Conservation (phyloP, 2,888 invertebrate genomes). For the Tetrapedia diversipes region DNA sequence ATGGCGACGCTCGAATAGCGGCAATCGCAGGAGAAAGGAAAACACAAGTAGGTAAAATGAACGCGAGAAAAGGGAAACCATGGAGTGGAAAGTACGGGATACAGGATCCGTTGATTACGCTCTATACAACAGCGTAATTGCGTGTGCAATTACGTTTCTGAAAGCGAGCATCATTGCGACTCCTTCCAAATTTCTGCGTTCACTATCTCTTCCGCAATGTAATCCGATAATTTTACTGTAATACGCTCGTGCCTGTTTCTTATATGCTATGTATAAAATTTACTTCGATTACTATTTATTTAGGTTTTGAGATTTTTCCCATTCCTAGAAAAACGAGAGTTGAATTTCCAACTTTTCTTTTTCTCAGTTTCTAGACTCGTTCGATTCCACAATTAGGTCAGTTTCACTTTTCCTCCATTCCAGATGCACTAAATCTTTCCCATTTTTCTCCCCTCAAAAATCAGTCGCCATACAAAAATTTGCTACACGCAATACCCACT, state of each 20-base stretch:
- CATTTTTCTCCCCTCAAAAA: neutral
- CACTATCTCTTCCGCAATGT: neutral
- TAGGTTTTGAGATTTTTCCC: no score
- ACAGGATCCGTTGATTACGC: conserved; percentile 34
- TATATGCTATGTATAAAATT: no score
- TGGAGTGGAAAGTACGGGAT: conserved; percentile 37
- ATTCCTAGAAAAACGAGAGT: no score
- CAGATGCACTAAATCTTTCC: neutral
- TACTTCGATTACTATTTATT: no score
- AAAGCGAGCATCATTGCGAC: conserved; percentile 25
- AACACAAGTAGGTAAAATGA: conserved; percentile 34
- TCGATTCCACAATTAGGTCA: neutral
- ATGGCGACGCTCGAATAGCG: conserved; percentile 36
- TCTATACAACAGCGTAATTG: conserved; percentile 42
- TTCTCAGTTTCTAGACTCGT: no score
- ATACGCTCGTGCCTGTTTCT: neutral
- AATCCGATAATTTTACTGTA: neutral
- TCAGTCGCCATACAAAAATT: neutral
- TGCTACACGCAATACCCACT: neutral
- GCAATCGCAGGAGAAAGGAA: conserved; percentile 45
- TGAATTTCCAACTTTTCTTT: no score
- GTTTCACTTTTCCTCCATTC: neutral
- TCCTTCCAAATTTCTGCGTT: neutral
- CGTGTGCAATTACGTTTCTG: conserved; percentile 39
- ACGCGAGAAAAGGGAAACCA: conserved; percentile 37